Evolutionary conservation across 64 coral and sea anemone genomes (phyloP).

Genomic region (Pachyseris speciosa): DNA sequence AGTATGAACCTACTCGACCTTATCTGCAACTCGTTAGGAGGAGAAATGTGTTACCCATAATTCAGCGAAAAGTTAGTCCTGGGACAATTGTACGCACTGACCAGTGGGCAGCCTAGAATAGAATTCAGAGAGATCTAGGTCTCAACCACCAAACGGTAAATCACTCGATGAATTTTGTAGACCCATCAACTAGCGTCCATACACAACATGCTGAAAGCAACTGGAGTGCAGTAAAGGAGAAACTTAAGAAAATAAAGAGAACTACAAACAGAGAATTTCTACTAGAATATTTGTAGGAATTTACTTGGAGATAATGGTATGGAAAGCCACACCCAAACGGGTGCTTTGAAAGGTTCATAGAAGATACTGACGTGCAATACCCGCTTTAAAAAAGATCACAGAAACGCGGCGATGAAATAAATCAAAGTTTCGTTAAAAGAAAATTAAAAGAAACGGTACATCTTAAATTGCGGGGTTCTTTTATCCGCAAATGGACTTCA

Average conservation of each 20-base stretch:
- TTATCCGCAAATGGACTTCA: background rate
- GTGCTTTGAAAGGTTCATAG: background rate
- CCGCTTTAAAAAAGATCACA: background rate
- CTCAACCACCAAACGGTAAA: conserved; percentile 1
- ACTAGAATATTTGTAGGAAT: conserved; percentile 47
- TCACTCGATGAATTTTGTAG: conserved; percentile 42
- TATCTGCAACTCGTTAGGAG: conserved; percentile 41
- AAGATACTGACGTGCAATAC: background rate
- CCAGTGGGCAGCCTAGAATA: conserved; percentile 37
- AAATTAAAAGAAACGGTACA: background rate
- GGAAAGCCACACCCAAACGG: conserved; percentile 5
- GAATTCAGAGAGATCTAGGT: conserved; percentile 10
- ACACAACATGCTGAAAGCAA: conserved; percentile 24
- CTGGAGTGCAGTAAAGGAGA: conserved; percentile 33
- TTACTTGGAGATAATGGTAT: conserved; percentile 52
- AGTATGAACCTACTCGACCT: conserved; percentile 26
- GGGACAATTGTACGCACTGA: conserved; percentile 9
- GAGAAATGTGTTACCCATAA: background rate
- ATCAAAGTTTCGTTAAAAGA: background rate
- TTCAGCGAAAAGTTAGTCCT: conserved; percentile 13
- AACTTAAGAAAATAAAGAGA: conserved; percentile 33
- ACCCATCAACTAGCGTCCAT: conserved; percentile 44
- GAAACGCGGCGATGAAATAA: background rate
- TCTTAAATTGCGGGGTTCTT: background rate
- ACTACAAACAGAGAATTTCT: conserved; percentile 11